A percentile compares a stretch with the other conserved stretches of the same genome.
Conservation (phyloP, 2,113 vertebrate genomes). For the Myotis brandtii region DNA sequence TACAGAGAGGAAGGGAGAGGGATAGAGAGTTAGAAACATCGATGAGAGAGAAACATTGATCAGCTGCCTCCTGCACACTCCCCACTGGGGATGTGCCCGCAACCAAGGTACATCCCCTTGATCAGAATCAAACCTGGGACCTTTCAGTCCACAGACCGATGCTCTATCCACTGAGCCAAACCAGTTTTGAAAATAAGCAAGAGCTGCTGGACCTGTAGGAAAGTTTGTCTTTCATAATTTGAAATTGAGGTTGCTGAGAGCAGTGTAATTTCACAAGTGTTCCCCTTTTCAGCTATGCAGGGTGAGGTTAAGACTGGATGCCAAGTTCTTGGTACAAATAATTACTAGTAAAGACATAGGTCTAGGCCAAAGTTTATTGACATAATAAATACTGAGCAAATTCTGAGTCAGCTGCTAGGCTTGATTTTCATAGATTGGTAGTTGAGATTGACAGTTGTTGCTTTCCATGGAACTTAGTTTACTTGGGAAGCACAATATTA, state of each 20-base stretch:
- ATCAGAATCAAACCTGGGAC: too few species aligned
- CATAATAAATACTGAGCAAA: constrained; percentile 5
- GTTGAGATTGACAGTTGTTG: neutral
- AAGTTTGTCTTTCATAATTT: constrained; percentile 8
- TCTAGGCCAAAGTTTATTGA: constrained; percentile 6
- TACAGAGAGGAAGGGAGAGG: too few species aligned
- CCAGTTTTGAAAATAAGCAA: neutral
- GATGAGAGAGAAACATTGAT: too few species aligned
- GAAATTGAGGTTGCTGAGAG: constrained; percentile 20
- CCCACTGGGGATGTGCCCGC: too few species aligned
- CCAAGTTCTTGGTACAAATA: constrained; percentile 23
- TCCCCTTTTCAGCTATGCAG: neutral
- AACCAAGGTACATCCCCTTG: too few species aligned
- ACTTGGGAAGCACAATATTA: neutral
- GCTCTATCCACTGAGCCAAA: too few species aligned
- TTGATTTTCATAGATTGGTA: constrained; percentile 19
- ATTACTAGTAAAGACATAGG: neutral
- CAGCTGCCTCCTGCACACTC: too few species aligned
- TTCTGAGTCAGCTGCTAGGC: neutral
- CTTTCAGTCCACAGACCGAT: too few species aligned
- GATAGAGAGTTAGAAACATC: too few species aligned
- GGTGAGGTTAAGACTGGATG: constrained; percentile 1
- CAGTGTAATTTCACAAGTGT: neutral
- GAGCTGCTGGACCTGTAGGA: neutral
- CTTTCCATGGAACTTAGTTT: neutral